These are phyloP conservation scores for Magallana angulata DNA, from an alignment of 1,140 invertebrate species.

Conservation along the genomic window DNA sequence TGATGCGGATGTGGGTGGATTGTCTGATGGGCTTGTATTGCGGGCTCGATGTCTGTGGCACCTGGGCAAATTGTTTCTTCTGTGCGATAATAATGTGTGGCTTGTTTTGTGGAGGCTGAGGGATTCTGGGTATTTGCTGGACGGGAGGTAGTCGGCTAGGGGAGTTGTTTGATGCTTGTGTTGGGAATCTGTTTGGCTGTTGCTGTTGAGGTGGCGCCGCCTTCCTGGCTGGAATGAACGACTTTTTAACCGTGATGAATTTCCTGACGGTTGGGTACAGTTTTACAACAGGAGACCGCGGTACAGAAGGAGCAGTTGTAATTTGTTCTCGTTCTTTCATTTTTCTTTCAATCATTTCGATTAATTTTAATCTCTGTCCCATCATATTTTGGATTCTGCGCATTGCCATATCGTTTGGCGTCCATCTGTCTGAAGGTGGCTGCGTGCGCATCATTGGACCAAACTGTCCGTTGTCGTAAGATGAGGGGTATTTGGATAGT, in stretches of 20 bases:
- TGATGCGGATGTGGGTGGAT: not conserved
- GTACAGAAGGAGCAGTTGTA: not conserved
- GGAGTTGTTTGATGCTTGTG: not conserved
- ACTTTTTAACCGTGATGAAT: slow-evolving; percentile 11
- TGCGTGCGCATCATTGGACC: not conserved
- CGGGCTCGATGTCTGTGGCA: not conserved
- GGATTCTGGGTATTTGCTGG: slow-evolving; percentile 26
- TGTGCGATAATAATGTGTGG: slow-evolving; percentile 9
- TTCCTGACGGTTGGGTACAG: not conserved
- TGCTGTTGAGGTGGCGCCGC: not conserved
- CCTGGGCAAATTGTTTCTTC: slow-evolving; percentile 17
- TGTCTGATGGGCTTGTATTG: not conserved
- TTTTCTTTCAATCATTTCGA: slow-evolving; percentile 40
- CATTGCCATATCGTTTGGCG: slow-evolving; percentile 46
- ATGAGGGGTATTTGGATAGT: slow-evolving; percentile 49
- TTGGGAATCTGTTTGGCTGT: not conserved
- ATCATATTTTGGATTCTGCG: slow-evolving; percentile 42
- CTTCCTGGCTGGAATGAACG: not conserved
- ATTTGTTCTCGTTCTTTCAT: not conserved
- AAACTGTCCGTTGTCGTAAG: slow-evolving; percentile 37
- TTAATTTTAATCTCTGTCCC: slow-evolving; percentile 32
- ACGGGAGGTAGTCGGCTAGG: not conserved
- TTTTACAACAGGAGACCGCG: slow-evolving; percentile 1
- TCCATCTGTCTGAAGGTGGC: slow-evolving; percentile 36
- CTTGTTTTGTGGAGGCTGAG: slow-evolving; percentile 4